Evolutionary conservation across 2,888 invertebrate species (phyloP).

Genomic region (Petrolisthes manimaculis): DNA sequence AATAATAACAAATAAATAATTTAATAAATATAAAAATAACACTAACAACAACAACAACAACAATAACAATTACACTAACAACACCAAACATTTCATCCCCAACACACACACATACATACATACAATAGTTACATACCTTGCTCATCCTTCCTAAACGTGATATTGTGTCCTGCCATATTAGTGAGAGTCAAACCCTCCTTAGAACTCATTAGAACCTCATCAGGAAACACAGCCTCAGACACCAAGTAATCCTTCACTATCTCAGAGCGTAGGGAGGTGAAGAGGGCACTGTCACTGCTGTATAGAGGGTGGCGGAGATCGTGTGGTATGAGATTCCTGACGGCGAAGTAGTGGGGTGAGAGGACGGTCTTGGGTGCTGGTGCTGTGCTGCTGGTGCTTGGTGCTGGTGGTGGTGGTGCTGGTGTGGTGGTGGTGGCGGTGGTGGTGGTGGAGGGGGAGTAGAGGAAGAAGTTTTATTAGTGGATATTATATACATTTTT

Average conservation of each 20-base stretch:
- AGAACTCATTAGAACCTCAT: not conserved
- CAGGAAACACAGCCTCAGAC: not conserved
- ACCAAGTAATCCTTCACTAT: conserved; percentile 41
- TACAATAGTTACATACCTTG: no score
- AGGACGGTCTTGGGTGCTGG: conserved; percentile 35
- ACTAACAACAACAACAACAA: no score
- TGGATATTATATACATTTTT: no score
- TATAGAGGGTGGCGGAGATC: conserved; percentile 35
- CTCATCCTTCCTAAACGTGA: not conserved
- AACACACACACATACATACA: no score
- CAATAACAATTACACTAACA: no score
- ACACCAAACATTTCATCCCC: no score
- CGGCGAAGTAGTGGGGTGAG: conserved; percentile 33
- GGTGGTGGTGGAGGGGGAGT: no score
- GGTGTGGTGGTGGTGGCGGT: no score
- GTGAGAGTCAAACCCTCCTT: conserved; percentile 3
- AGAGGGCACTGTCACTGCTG: not conserved
- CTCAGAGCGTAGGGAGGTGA: conserved; percentile 21
- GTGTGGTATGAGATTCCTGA: conserved; percentile 31
- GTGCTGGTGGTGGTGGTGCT: no score
- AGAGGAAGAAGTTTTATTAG: not conserved
- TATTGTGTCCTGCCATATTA: conserved; percentile 3
- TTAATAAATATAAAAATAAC: no score
- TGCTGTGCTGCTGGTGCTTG: not conserved
- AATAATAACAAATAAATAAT: no score